Conservation (phyloP, 1,140 invertebrate genomes). For the Meloidogyne floridensis region DNA sequence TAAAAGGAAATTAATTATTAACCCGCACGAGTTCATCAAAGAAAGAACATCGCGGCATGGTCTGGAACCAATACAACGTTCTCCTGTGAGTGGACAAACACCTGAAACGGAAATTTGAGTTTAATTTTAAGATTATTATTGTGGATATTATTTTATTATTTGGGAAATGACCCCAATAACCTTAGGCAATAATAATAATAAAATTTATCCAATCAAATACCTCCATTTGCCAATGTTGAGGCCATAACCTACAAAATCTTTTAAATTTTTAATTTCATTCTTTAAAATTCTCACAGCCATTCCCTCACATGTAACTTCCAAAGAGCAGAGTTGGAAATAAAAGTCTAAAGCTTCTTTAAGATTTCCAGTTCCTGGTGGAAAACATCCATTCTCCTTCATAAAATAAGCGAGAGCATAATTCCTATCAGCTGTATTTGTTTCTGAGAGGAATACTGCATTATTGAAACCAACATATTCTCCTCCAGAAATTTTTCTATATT, state of each 20-base stretch:
- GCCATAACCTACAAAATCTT: slow-evolving; percentile 73
- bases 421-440: slow-evolving; percentile 68
- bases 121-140: slow-evolving; percentile 11
- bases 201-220: slow-evolving; percentile 61
- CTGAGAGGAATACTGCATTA: slow-evolving; percentile 77
- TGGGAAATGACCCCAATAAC: no score
- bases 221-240: slow-evolving; percentile 92
- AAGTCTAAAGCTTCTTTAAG: slow-evolving; percentile 96
- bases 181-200: no score
- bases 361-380: slow-evolving; percentile 37
- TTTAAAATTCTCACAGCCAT: slow-evolving; percentile 73
- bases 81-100: slow-evolving; percentile 54
- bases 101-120: slow-evolving; percentile 65
- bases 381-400: slow-evolving; percentile 67
- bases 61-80: slow-evolving; percentile 69
- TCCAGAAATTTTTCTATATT: slow-evolving; percentile 76
- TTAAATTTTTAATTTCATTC: slow-evolving; percentile 77
- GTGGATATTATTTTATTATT: no score
- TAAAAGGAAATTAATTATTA: slow-evolving; percentile 9
- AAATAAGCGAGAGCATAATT: slow-evolving; percentile 69
- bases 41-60: slow-evolving; percentile 80
- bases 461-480: slow-evolving; percentile 91
- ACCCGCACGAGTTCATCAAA: slow-evolving; percentile 68
- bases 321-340: slow-evolving; percentile 84
- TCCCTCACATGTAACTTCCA: slow-evolving; percentile 89